These are phyloP conservation scores for Squalus acanthias DNA, from an alignment of 2,797 vertebrate genomes.

Conservation along the genomic window DNA sequence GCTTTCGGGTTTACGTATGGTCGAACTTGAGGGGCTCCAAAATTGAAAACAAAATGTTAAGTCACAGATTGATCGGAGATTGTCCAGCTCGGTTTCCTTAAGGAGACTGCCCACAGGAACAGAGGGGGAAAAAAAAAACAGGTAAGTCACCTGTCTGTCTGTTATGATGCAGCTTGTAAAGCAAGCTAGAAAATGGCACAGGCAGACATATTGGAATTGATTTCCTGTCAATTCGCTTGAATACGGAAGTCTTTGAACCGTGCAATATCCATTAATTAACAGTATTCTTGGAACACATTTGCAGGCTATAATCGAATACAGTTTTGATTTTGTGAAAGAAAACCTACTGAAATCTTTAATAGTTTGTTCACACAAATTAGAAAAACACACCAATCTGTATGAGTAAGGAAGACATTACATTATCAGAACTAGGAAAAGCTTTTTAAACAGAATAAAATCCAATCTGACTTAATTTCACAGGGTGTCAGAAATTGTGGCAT, in stretches of 20 bases:
- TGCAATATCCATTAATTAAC: neutral
- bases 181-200: neutral
- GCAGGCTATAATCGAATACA: neutral
- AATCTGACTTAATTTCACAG: neutral
- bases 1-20: neutral
- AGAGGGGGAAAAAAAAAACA: neutral
- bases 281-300: neutral
- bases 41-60: neutral
- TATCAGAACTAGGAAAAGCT: neutral
- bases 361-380: neutral
- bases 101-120: neutral
- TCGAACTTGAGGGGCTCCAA: neutral
- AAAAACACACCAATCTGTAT: neutral
- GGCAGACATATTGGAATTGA: neutral
- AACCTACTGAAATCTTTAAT: neutral
- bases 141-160: neutral
- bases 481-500: neutral
- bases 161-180: neutral
- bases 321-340: neutral
- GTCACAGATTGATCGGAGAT: neutral
- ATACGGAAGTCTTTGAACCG: too few relatives aligned
- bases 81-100: neutral
- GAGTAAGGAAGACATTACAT: neutral
- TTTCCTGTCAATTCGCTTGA: neutral
- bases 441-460: neutral